Evolutionary conservation across 2,888 invertebrate species (phyloP).

Genomic region (Thereva unica): DNA sequence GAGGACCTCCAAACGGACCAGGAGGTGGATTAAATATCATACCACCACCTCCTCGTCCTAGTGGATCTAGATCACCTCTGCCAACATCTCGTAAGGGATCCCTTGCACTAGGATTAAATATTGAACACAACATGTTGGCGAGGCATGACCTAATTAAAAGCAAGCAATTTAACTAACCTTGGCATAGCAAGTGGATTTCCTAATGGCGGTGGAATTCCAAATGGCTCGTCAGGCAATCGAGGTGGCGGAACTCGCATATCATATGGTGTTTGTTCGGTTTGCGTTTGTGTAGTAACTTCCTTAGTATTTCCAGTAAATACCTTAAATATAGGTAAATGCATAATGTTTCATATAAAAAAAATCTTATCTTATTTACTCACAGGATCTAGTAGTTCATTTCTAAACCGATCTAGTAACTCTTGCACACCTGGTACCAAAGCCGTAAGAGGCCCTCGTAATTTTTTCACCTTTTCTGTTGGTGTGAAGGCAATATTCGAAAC

Average conservation of each 20-base stretch:
- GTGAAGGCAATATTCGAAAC: conserved; percentile 67
- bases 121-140: neutral
- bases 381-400: conserved; percentile 69
- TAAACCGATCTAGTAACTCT: conserved; percentile 65
- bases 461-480: conserved; percentile 63
- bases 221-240: conserved; percentile 45
- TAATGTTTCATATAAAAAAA: conserved; percentile 4
- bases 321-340: conserved; percentile 42
- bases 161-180: neutral
- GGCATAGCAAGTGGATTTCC: conserved; percentile 12
- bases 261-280: conserved; percentile 27
- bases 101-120: conserved; percentile 46
- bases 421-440: conserved; percentile 69
- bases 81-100: conserved; percentile 64
- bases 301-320: conserved; percentile 52
- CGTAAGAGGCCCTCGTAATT: conserved; percentile 63
- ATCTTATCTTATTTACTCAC: conserved; percentile 50
- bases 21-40: conserved; percentile 73
- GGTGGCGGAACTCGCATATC: conserved; percentile 19
- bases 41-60: conserved; percentile 69
- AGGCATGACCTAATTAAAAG: neutral
- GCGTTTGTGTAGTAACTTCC: conserved; percentile 53
- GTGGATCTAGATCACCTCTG: conserved; percentile 77
- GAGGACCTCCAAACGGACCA: conserved; percentile 47
- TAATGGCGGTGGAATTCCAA: conserved; percentile 45